A percentile compares a stretch with the other conserved stretches of the same genome.
These are phyloP conservation scores for Uloborus plumipes DNA, from an alignment of 2,888 invertebrate genomes.

Conservation along the genomic window DNA sequence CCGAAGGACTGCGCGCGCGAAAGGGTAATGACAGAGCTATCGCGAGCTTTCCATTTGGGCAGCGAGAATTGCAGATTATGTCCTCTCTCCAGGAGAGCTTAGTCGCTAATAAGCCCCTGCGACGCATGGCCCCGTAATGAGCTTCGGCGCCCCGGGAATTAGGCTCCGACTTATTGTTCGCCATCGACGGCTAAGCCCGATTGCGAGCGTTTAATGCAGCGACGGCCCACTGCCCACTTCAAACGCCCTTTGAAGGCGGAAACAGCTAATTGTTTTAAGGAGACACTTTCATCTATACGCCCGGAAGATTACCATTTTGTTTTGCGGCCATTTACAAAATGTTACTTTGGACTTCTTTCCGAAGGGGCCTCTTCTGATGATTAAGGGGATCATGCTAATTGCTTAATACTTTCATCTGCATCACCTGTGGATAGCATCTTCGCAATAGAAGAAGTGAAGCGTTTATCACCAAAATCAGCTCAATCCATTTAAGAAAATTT, in stretches of 20 bases:
- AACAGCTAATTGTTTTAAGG: no score
- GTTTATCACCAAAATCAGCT: no score
- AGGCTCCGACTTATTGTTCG: slow-evolving; percentile 58
- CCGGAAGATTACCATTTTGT: no score
- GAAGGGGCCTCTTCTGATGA: no score
- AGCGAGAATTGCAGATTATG: slow-evolving; percentile 62
- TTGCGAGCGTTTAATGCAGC: slow-evolving; percentile 59
- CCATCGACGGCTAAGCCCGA: slow-evolving; percentile 45
- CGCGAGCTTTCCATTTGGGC: slow-evolving; percentile 60
- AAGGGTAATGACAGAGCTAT: slow-evolving; percentile 62
- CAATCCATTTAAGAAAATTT: no score
- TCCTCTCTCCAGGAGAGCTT: slow-evolving; percentile 59
- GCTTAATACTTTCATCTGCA: no score
- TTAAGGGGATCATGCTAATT: no score
- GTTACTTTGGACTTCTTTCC: no score
- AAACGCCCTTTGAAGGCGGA: slow-evolving; percentile 47
- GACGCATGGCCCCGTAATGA: slow-evolving; percentile 61
- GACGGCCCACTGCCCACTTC: slow-evolving; percentile 59
- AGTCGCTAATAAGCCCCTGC: slow-evolving; percentile 61
- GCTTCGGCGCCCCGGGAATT: slow-evolving; percentile 59
- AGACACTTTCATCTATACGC: no score
- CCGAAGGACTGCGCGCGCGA: slow-evolving; percentile 59
- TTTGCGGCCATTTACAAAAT: no score
- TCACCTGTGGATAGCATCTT: no score
- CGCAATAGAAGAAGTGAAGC: no score